Percentiles rank a stretch among this genome's conserved stretches.
Conservation (phyloP, 2,797 vertebrate species). For the Loris lydekkerianus region DNA sequence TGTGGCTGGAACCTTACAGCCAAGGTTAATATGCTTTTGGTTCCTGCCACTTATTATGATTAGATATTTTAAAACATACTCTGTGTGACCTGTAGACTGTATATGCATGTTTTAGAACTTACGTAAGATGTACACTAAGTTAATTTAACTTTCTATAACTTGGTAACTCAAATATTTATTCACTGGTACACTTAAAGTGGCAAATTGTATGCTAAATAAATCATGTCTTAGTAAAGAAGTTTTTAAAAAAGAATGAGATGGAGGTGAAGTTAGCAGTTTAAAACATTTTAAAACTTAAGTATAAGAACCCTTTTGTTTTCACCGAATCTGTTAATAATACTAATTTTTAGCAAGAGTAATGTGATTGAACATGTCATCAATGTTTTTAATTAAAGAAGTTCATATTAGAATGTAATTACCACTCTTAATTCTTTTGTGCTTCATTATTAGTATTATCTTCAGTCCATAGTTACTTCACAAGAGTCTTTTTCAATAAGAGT, state of each 20-base stretch:
- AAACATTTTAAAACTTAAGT: neutral
- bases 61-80: neutral
- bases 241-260: neutral
- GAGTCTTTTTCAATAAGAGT: neutral
- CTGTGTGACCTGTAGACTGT: neutral
- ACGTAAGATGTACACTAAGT: neutral
- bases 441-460: neutral
- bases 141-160: neutral
- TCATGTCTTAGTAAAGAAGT: neutral
- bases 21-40: neutral
- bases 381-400: neutral
- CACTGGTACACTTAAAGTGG: neutral
- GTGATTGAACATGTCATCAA: neutral
- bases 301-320: neutral
- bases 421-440: neutral
- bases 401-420: neutral
- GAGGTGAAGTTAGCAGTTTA: neutral
- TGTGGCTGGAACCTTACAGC: neutral
- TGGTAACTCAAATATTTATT: neutral
- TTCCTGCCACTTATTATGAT: neutral
- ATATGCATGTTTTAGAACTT: neutral
- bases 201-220: neutral
- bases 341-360: neutral
- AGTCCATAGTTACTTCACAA: neutral
- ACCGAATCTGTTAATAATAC: neutral